A percentile compares a stretch with the other conserved stretches of the same genome.
Evolutionary conservation across 92 coral and sea anemone species (phyloP).

Genomic region (Hydrozoanthus gracilis): DNA sequence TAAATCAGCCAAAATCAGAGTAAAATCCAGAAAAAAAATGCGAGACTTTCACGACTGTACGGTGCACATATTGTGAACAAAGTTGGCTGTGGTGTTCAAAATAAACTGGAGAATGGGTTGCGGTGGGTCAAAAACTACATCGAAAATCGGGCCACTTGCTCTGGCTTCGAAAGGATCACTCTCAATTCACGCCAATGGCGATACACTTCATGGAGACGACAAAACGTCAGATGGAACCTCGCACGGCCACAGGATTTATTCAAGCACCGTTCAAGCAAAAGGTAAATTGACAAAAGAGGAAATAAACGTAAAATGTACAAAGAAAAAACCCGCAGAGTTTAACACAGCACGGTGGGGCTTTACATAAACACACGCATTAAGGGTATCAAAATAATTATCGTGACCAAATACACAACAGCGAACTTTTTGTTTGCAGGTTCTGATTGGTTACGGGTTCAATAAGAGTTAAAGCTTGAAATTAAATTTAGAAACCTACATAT

Average conservation of each 20-base stretch:
- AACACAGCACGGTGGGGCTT: neutral
- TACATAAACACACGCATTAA: neutral
- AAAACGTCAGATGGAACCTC: slow-evolving; percentile 12
- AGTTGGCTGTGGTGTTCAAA: neutral
- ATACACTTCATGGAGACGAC: slow-evolving; percentile 3
- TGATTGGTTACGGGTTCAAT: neutral
- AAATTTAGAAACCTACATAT: too few relatives aligned
- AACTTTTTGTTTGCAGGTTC: neutral
- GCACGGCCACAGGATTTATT: neutral
- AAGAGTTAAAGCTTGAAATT: too few relatives aligned
- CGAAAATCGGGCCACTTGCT: neutral
- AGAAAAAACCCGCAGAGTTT: neutral
- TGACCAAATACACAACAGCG: neutral
- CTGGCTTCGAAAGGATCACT: neutral
- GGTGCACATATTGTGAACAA: neutral
- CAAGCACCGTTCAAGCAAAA: too few relatives aligned
- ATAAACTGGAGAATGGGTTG: slow-evolving; percentile 21
- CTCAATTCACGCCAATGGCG: slow-evolving; percentile 1
- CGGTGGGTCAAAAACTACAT: slow-evolving; percentile 29
- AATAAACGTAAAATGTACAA: neutral
- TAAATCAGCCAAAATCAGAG: neutral
- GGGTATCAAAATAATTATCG: neutral
- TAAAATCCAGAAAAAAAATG: neutral
- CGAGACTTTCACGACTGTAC: neutral
- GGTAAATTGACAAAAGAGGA: neutral